A percentile compares a stretch with the other conserved stretches of the same genome.
phyloP scores from a whole-genome alignment of 2,888 invertebrate species.

The Drosophila borborema region DNA sequence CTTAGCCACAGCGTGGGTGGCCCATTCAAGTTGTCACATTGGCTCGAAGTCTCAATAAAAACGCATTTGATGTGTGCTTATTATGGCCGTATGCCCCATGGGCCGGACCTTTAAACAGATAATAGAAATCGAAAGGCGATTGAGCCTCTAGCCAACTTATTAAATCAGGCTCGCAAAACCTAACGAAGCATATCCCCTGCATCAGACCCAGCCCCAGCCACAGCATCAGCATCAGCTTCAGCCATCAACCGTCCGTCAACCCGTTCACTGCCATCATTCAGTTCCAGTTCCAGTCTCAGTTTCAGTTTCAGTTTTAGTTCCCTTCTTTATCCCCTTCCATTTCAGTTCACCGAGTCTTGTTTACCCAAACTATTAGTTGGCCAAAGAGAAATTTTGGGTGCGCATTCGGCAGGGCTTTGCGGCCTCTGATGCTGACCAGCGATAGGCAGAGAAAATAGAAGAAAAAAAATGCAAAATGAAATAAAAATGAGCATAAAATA shows the following conservation, averaged over 20 bases:
- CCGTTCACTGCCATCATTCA: slow-evolving; percentile 29
- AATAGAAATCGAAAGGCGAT: slow-evolving; percentile 67
- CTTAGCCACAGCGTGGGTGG: slow-evolving; percentile 60
- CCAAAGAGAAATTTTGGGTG: slow-evolving; percentile 22
- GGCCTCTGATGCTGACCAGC: slow-evolving; percentile 54
- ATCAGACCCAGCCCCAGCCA: neutral
- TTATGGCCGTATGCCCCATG: slow-evolving; percentile 20
- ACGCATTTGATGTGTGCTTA: slow-evolving; percentile 70
- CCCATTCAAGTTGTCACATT: slow-evolving; percentile 64
- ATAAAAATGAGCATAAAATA: slow-evolving; percentile 82
- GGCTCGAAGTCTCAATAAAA: slow-evolving; percentile 73
- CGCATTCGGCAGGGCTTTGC: slow-evolving; percentile 29
- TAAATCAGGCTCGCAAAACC: slow-evolving; percentile 67
- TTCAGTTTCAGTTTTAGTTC: slow-evolving; percentile 17
- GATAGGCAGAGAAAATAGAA: slow-evolving; percentile 21
- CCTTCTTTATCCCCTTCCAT: slow-evolving; percentile 8
- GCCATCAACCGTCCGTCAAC: slow-evolving; percentile 13
- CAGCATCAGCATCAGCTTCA: too few species aligned
- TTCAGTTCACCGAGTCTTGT: slow-evolving; percentile 49
- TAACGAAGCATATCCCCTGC: slow-evolving; percentile 49
- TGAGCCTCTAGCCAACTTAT: slow-evolving; percentile 58
- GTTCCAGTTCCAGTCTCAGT: slow-evolving; percentile 13
- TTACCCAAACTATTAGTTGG: slow-evolving; percentile 76
- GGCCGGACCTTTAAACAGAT: slow-evolving; percentile 54
- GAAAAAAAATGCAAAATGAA: slow-evolving; percentile 59